A percentile compares a stretch with the other conserved stretches of the same genome.
phyloP scores from a whole-genome alignment of 2,113 vertebrate genomes.

The Brachionichthys hirsutus region DNA sequence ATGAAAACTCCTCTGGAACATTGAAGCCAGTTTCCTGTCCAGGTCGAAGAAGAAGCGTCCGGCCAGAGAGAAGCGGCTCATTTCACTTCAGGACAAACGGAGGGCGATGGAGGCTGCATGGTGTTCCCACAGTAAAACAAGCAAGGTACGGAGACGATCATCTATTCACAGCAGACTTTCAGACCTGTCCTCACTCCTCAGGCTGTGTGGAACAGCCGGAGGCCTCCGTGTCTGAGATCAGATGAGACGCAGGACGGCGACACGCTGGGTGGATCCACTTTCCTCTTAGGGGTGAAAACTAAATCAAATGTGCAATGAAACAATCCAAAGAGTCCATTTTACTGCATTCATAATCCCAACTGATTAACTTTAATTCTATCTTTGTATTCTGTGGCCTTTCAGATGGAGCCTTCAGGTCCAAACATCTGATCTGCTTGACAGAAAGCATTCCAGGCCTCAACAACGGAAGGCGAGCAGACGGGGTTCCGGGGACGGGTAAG shows the following conservation, averaged over 20 bases:
- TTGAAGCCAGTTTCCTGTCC: neutral
- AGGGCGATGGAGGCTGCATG: too few relatives aligned
- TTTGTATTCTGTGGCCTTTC: slow-evolving; percentile 18
- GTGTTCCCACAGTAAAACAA: too few relatives aligned
- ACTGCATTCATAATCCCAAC: slow-evolving; percentile 31
- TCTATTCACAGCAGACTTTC: slow-evolving; percentile 40
- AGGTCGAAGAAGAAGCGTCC: slow-evolving; percentile 3
- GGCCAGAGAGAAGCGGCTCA: too few relatives aligned
- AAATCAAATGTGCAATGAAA: slow-evolving; percentile 45
- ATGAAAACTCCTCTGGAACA: slow-evolving; percentile 18
- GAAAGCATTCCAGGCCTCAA: neutral
- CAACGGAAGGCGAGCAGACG: too few relatives aligned
- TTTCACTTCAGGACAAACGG: too few relatives aligned
- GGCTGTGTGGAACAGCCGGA: too few relatives aligned
- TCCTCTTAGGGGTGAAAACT: slow-evolving; percentile 39
- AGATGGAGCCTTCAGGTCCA: slow-evolving; percentile 7
- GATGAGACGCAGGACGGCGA: slow-evolving; percentile 26
- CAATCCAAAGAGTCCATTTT: slow-evolving; percentile 43
- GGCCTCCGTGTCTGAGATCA: slow-evolving; percentile 48
- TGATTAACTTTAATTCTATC: slow-evolving; percentile 17
- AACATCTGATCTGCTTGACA: neutral
- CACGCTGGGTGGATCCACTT: slow-evolving; percentile 40
- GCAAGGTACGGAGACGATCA: slow-evolving; percentile 15
- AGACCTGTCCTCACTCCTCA: too few relatives aligned
- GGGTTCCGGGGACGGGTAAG: too few relatives aligned